Conservation (phyloP, 2,797 vertebrate species). For the Fratercula arctica region DNA sequence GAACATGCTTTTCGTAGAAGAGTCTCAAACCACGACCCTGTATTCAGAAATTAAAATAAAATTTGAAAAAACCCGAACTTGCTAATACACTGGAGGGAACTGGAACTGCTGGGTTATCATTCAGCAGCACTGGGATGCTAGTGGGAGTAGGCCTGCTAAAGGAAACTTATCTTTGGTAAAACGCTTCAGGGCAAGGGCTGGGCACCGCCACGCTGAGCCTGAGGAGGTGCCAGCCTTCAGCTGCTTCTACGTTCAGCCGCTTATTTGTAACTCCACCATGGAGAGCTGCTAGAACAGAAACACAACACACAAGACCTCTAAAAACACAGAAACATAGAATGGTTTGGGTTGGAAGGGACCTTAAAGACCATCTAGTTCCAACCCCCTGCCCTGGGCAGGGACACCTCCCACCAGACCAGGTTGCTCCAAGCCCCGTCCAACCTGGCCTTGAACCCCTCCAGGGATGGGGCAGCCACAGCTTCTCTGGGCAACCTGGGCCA, state of each 20-base stretch:
- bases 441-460: too few species aligned
- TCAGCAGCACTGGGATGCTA: not conserved
- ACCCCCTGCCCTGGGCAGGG: too few species aligned
- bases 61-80: not conserved
- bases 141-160: not conserved
- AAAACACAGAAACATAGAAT: not conserved
- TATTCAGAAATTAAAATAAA: not conserved
- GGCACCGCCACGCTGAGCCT: not conserved
- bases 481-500: too few species aligned
- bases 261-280: rapidly evolving
- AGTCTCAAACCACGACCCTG: not conserved
- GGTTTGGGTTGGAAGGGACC: too few species aligned
- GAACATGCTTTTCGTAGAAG: rapidly evolving
- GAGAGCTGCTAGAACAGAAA: not conserved
- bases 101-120: not conserved
- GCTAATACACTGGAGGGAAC: not conserved
- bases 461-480: too few species aligned
- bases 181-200: not conserved
- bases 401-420: too few species aligned
- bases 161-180: not conserved
- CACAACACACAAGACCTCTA: rapidly evolving
- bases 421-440: too few species aligned
- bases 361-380: too few species aligned
- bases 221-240: rapidly evolving
- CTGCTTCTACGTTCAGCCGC: rapidly evolving